These are phyloP conservation scores for Conus betulinus DNA, from an alignment of 1,140 invertebrate species.

Conservation along the genomic window DNA sequence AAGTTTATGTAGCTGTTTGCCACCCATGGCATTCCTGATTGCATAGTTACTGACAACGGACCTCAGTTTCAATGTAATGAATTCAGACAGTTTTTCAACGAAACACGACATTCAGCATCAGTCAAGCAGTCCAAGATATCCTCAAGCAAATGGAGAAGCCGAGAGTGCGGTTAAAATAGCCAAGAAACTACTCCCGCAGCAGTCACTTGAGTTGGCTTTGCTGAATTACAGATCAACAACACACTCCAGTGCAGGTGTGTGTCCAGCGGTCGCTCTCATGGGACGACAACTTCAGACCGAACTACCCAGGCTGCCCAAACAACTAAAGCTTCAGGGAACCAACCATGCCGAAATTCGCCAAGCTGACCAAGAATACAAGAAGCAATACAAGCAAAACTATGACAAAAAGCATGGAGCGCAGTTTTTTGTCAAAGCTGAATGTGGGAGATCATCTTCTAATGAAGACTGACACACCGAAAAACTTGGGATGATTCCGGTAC, in stretches of 20 bases:
- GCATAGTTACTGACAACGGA: constrained; percentile 49
- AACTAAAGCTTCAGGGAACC: not conserved
- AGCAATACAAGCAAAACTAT: not conserved
- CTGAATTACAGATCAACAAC: not conserved
- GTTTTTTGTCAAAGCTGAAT: not conserved
- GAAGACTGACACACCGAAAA: not conserved
- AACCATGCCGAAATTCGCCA: not conserved
- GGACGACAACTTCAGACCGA: constrained; percentile 1
- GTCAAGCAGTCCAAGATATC: constrained; percentile 45
- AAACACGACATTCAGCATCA: constrained; percentile 51
- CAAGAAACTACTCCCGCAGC: constrained; percentile 42
- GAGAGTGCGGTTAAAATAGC: constrained; percentile 51
- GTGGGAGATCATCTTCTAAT: not conserved
- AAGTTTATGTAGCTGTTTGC: constrained; percentile 51
- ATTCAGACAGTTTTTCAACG: constrained; percentile 54
- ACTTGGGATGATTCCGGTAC: too few species aligned
- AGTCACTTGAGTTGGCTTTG: not conserved
- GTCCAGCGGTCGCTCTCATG: not conserved
- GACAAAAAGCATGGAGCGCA: not conserved
- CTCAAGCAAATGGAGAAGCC: constrained; percentile 31
- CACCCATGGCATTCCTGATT: constrained; percentile 49
- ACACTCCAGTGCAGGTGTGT: constrained; percentile 7
- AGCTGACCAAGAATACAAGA: not conserved
- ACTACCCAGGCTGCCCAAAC: constrained; percentile 23
- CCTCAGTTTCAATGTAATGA: constrained; percentile 53